Percentiles rank a stretch among this genome's conserved stretches.
These are phyloP conservation scores for Myiagra hebetior DNA, from an alignment of 2,113 vertebrate species.

Conservation along the genomic window DNA sequence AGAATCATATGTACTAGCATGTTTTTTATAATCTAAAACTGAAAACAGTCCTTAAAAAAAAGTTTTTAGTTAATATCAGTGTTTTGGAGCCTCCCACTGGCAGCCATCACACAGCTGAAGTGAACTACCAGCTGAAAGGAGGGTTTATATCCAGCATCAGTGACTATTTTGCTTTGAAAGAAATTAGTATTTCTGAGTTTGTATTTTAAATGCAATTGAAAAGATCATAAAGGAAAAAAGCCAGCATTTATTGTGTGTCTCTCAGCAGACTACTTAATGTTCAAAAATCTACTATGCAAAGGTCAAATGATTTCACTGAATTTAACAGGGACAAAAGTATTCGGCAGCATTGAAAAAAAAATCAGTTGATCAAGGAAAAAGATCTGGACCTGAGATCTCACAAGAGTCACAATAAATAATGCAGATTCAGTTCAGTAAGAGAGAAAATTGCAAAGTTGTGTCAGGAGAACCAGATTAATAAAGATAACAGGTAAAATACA, in stretches of 20 bases:
- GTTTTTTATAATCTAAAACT: not conserved
- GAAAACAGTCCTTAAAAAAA: constrained; percentile 31
- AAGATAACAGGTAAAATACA: constrained; percentile 22
- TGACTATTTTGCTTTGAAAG: constrained; percentile 12
- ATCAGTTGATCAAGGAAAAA: not conserved
- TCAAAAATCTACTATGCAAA: constrained; percentile 45
- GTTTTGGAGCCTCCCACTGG: constrained; percentile 70
- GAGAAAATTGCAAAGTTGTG: constrained; percentile 28
- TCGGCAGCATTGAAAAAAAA: not conserved
- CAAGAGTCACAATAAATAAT: constrained; percentile 35
- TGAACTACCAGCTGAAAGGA: constrained; percentile 6
- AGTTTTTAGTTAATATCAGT: constrained; percentile 57
- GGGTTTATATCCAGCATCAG: constrained; percentile 5
- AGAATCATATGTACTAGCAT: not conserved
- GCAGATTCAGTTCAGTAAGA: constrained; percentile 44
- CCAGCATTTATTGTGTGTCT: constrained; percentile 21
- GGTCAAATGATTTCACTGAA: constrained; percentile 53
- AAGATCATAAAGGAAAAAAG: constrained; percentile 40
- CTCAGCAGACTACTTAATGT: constrained; percentile 55
- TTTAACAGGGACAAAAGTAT: constrained; percentile 18
- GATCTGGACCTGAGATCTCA: not conserved
- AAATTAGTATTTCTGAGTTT: constrained; percentile 24
- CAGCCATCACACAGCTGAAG: constrained; percentile 58
- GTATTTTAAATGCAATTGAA: constrained; percentile 39
- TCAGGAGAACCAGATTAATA: constrained; percentile 1